phyloP scores from a whole-genome alignment of 2,888 invertebrate species.

The Drosophila merina region DNA sequence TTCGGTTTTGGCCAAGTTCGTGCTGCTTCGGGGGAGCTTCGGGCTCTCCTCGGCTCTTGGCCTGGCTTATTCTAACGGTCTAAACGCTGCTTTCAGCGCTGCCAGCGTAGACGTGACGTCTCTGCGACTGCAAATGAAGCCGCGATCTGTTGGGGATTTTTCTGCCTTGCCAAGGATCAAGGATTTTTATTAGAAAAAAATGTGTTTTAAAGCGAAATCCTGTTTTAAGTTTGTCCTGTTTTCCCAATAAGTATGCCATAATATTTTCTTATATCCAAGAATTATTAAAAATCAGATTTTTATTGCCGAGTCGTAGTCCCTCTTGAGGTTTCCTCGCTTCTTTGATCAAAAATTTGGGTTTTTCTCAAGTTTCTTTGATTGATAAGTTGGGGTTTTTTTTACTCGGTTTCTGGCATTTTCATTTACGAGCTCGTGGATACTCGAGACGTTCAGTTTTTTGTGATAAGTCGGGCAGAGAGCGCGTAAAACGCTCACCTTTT shows the following conservation, averaged over 20 bases:
- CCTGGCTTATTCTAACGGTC: conserved; percentile 55
- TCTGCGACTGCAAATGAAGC: not conserved
- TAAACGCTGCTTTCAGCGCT: not conserved
- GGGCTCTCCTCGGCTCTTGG: not conserved
- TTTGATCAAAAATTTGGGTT: not conserved
- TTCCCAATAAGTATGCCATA: not conserved
- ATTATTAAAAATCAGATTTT: no score
- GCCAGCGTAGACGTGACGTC: not conserved
- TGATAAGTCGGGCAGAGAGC: conserved; percentile 22
- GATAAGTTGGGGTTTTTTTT: not conserved
- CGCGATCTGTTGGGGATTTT: conserved; percentile 2
- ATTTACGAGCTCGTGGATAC: conserved; percentile 8
- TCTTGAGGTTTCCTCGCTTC: not conserved
- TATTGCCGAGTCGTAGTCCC: not conserved
- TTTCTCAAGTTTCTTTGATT: not conserved
- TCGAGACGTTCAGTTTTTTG: not conserved
- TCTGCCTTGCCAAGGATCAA: not conserved
- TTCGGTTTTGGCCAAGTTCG: conserved; percentile 4
- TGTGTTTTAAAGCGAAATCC: no score
- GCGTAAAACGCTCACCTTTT: conserved; percentile 19
- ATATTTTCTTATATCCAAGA: no score
- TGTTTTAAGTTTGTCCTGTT: no score
- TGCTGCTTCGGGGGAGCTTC: not conserved
- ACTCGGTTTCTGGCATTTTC: not conserved
- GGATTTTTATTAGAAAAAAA: not conserved